Evolutionary conservation across 2,797 vertebrate genomes (phyloP).

Genomic region (Gambelia wislizenii): DNA sequence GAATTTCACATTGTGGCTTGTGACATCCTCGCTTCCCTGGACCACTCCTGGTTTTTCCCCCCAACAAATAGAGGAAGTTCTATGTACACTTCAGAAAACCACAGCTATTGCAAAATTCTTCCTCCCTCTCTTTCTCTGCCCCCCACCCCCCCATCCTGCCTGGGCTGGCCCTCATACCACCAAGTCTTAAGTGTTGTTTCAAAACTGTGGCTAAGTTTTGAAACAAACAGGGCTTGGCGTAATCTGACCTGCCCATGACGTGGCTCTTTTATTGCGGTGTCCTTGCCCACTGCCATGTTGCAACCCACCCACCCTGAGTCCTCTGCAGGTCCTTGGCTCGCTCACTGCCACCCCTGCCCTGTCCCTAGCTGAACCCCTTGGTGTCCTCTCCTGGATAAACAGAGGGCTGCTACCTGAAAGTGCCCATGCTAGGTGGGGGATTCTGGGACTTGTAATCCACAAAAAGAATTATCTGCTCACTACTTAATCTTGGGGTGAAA

Average conservation of each 20-base stretch:
- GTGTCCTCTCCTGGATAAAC: not conserved
- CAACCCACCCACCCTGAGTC: not conserved
- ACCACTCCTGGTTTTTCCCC: not conserved
- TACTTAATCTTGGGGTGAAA: not conserved
- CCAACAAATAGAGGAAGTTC: not conserved
- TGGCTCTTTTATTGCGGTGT: not conserved
- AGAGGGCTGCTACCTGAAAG: not conserved
- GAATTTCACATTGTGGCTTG: not conserved
- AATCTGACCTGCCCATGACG: not conserved
- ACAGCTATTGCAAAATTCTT: not conserved
- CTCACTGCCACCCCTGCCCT: no score
- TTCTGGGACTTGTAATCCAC: no score
- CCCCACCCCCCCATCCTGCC: not conserved
- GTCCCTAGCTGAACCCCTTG: not conserved
- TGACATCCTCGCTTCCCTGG: not conserved
- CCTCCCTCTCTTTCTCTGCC: no score
- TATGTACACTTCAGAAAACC: not conserved
- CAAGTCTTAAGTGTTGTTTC: not conserved
- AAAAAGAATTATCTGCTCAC: no score
- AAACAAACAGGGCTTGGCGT: not conserved
- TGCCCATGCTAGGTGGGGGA: no score
- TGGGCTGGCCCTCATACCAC: not conserved
- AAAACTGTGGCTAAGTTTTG: not conserved
- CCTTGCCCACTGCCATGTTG: not conserved
- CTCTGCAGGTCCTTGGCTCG: not conserved